phyloP scores from a whole-genome alignment of 2,888 invertebrate genomes.

The Tuberolachnus salignus region DNA sequence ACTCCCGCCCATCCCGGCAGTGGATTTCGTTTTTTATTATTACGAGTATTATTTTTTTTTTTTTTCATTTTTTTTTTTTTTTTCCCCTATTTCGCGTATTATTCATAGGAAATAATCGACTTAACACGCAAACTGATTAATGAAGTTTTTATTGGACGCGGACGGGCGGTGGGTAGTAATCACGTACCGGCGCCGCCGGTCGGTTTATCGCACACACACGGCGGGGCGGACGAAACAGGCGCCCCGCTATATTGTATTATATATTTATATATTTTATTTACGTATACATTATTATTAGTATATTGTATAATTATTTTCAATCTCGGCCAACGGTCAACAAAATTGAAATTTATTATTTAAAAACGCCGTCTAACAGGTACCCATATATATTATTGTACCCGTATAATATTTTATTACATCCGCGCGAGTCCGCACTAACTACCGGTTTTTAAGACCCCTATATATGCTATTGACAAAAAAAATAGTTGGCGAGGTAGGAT shows the following conservation, averaged over 20 bases:
- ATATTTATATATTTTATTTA: too few species aligned
- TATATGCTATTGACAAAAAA: too few species aligned
- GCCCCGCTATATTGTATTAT: background rate
- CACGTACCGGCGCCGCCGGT: background rate
- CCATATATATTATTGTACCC: too few species aligned
- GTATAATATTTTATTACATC: too few species aligned
- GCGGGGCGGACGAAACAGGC: background rate
- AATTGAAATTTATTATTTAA: background rate
- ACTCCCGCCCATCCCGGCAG: background rate
- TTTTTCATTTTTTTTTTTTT: background rate
- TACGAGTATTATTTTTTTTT: too few species aligned
- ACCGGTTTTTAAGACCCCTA: too few species aligned
- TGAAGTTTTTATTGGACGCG: conserved; percentile 44
- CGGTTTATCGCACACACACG: background rate
- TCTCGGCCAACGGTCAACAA: background rate
- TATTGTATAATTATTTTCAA: background rate
- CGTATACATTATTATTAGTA: too few species aligned
- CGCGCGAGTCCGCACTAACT: too few species aligned
- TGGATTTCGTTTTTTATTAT: conserved; percentile 13
- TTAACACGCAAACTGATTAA: conserved; percentile 55
- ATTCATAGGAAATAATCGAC: conserved; percentile 41
- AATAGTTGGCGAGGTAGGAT: too few species aligned
- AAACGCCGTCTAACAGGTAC: background rate
- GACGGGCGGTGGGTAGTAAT: background rate
- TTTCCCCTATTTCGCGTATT: background rate